Evolutionary conservation across 2,888 invertebrate genomes (phyloP).

Genomic region (Leucoptera coffeella): DNA sequence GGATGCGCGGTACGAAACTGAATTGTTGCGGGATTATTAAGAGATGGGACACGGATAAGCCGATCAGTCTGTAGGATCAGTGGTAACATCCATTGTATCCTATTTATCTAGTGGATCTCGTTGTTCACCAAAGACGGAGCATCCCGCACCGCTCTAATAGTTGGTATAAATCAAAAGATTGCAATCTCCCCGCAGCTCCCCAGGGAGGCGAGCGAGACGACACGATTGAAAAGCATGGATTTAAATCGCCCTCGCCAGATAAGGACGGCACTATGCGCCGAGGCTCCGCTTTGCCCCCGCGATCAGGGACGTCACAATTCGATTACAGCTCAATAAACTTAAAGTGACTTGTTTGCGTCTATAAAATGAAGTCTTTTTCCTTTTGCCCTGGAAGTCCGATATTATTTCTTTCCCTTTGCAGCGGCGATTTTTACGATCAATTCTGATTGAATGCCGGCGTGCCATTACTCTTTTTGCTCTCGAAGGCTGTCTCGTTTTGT

Average conservation of each 20-base stretch:
- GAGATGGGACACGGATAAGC: too few species aligned
- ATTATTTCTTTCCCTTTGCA: conserved; percentile 18
- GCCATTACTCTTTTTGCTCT: too few species aligned
- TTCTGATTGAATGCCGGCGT: conserved; percentile 7
- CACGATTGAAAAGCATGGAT: conserved; percentile 54
- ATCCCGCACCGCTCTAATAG: conserved; percentile 48
- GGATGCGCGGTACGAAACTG: too few species aligned
- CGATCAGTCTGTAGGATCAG: conserved; percentile 7
- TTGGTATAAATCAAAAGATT: conserved; percentile 55
- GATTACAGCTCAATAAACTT: conserved; percentile 54
- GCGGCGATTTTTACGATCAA: conserved; percentile 10
- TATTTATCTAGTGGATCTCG: conserved; percentile 37
- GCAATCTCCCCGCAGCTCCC: conserved; percentile 51
- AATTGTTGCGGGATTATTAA: too few species aligned
- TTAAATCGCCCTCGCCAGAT: conserved; percentile 50
- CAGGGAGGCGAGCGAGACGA: conserved; percentile 49
- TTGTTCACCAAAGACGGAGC: conserved; percentile 34
- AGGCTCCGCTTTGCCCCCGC: conserved; percentile 25
- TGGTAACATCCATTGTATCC: conserved; percentile 38
- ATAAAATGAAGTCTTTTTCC: conserved; percentile 49
- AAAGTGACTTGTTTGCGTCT: conserved; percentile 53
- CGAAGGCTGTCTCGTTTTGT: too few species aligned
- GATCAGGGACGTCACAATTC: conserved; percentile 50
- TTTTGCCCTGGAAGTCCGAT: too few species aligned
- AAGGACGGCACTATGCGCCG: conserved; percentile 44